phyloP scores from a whole-genome alignment of 2,888 invertebrate genomes.

The Cheilosia urbana region DNA sequence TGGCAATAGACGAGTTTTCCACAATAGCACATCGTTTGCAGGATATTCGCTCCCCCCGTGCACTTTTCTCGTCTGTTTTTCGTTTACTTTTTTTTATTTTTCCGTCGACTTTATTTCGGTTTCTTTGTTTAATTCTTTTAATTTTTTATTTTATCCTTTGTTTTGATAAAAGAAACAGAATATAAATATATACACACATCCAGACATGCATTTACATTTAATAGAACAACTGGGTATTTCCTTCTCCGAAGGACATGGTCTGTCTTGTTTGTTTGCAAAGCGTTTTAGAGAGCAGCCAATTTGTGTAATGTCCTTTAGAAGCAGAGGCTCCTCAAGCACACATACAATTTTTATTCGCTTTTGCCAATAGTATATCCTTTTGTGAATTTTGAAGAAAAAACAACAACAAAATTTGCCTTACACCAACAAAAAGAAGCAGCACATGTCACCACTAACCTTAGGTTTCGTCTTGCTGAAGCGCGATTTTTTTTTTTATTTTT shows the following conservation, averaged over 20 bases:
- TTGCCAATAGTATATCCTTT: conserved; percentile 11
- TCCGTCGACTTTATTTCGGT: conserved; percentile 15
- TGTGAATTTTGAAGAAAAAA: conserved; percentile 9
- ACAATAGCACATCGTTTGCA: conserved; percentile 79
- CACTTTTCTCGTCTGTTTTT: conserved; percentile 29
- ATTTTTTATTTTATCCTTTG: conserved; percentile 20
- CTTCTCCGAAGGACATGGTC: conserved; percentile 52
- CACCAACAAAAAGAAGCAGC: conserved; percentile 51
- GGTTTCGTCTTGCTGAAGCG: conserved; percentile 18
- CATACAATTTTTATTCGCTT: conserved; percentile 30
- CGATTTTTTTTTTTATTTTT: conserved; percentile 1
- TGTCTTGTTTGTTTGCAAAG: conserved; percentile 29
- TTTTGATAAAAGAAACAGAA: conserved; percentile 21
- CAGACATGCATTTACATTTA: conserved; percentile 70
- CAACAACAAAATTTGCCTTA: neutral
- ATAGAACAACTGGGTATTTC: conserved; percentile 33
- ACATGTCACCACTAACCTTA: conserved; percentile 49
- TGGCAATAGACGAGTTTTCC: conserved; percentile 79
- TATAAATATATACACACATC: conserved; percentile 41
- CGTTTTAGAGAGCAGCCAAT: conserved; percentile 24
- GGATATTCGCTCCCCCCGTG: conserved; percentile 44
- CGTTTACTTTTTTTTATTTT: neutral
- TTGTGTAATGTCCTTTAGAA: conserved; percentile 37
- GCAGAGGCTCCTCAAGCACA: conserved; percentile 46
- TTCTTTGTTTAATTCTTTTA: conserved; percentile 24